Conservation (phyloP, 2,888 invertebrate species). For the Eustalomyia histrio region DNA sequence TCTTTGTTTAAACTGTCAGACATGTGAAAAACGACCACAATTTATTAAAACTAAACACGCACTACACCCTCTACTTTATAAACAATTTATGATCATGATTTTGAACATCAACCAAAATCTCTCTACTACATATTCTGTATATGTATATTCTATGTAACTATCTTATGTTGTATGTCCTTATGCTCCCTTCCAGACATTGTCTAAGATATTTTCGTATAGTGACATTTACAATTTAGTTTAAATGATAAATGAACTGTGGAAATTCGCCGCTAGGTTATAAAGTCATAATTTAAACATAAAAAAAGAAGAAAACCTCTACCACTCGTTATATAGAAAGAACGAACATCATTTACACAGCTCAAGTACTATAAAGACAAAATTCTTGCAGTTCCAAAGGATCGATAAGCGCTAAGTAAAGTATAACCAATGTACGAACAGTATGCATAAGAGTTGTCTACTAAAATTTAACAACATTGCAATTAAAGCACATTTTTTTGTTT, state of each 20-base stretch:
- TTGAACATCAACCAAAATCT: constrained; percentile 14
- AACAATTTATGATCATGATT: constrained; percentile 45
- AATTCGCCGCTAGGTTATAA: constrained; percentile 67
- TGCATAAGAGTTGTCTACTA: constrained; percentile 32
- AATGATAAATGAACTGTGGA: constrained; percentile 77
- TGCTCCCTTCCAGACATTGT: constrained; percentile 14
- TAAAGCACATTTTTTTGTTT: neutral
- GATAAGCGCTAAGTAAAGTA: constrained; percentile 22
- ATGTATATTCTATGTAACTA: neutral
- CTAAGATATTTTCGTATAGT: constrained; percentile 49
- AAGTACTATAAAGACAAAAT: constrained; percentile 22
- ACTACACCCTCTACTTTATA: constrained; percentile 59
- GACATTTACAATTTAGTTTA: constrained; percentile 67
- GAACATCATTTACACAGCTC: constrained; percentile 21
- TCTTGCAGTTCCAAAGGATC: constrained; percentile 34
- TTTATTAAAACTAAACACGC: constrained; percentile 62
- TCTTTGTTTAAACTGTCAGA: constrained; percentile 48
- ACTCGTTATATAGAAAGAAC: neutral
- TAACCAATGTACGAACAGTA: constrained; percentile 8
- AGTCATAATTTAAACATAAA: constrained; percentile 58
- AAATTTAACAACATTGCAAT: constrained; percentile 36
- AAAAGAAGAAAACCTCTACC: neutral
- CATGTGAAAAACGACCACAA: constrained; percentile 38
- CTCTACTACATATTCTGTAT: neutral
- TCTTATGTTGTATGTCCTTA: constrained; percentile 23